phyloP scores from a whole-genome alignment of 2,113 vertebrate species.

The Pyxicephalus adspersus region DNA sequence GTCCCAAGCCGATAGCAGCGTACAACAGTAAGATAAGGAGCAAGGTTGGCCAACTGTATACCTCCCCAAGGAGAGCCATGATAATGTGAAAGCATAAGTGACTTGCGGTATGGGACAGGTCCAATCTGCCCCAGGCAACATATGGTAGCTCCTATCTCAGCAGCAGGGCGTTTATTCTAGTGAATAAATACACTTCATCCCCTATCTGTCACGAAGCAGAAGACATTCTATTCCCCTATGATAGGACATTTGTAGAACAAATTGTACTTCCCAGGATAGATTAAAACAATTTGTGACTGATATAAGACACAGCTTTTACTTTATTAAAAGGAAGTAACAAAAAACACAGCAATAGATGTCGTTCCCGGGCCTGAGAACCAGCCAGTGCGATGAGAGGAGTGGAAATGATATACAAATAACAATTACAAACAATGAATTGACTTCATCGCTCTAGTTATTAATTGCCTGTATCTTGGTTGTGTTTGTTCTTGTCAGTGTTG shows the following conservation, averaged over 20 bases:
- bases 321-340: background rate
- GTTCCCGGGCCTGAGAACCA: constrained; percentile 12
- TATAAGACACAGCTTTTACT: constrained; percentile 14
- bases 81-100: constrained; percentile 23
- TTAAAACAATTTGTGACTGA: constrained; percentile 26
- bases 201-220: constrained; percentile 29
- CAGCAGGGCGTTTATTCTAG: constrained; percentile 37
- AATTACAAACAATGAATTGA: background rate
- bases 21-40: constrained; percentile 18
- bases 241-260: constrained; percentile 32
- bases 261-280: constrained; percentile 47
- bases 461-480: background rate
- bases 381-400: background rate
- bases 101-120: constrained; percentile 22
- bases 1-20: constrained; percentile 24
- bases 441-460: background rate
- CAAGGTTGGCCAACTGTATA: constrained; percentile 25
- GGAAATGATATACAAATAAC: background rate
- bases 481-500: background rate
- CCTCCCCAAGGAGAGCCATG: background rate
- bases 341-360: constrained; percentile 1
- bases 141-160: constrained; percentile 28
- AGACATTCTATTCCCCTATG: constrained; percentile 45
- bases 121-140: constrained; percentile 41
- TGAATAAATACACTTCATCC: constrained; percentile 39